Conservation (phyloP, 35 echinoderm and acorn worm genomes). For the Ophioderma brevispina region DNA sequence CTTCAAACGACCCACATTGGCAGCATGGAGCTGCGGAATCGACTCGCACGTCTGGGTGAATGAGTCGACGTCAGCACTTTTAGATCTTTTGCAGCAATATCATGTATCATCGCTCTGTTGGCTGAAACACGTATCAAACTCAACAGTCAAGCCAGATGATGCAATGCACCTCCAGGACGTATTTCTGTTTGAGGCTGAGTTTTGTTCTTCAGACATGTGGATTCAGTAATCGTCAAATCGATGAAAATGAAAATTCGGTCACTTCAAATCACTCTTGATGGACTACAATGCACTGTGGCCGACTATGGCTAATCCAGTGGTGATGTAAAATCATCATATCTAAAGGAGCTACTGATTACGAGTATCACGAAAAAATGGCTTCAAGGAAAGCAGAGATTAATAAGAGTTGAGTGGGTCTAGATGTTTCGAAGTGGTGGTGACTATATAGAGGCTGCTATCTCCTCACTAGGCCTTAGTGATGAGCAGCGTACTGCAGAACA, state of each 20-base stretch:
- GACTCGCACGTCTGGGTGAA: not conserved
- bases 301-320: not conserved
- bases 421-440: too few relatives aligned
- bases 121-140: not conserved
- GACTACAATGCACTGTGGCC: not conserved
- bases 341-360: constrained; percentile 11
- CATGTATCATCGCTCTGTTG: constrained; percentile 37
- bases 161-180: constrained; percentile 14
- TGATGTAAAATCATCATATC: constrained; percentile 36
- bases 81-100: constrained; percentile 22
- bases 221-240: not conserved
- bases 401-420: too few relatives aligned
- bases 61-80: not conserved
- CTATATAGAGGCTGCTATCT: too few relatives aligned
- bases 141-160: constrained; percentile 4
- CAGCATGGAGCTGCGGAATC: too few relatives aligned
- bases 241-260: not conserved
- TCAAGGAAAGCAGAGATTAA: too few relatives aligned
- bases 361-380: too few relatives aligned
- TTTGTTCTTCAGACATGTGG: constrained; percentile 11
- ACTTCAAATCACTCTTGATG: not conserved
- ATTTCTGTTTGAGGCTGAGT: not conserved
- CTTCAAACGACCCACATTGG: too few relatives aligned
- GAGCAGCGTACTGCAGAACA: too few relatives aligned
- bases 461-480: too few relatives aligned